Base-by-base conservation (phyloP, 2,888 invertebrate genomes). In the Drosophila subsilvestris region DNA sequence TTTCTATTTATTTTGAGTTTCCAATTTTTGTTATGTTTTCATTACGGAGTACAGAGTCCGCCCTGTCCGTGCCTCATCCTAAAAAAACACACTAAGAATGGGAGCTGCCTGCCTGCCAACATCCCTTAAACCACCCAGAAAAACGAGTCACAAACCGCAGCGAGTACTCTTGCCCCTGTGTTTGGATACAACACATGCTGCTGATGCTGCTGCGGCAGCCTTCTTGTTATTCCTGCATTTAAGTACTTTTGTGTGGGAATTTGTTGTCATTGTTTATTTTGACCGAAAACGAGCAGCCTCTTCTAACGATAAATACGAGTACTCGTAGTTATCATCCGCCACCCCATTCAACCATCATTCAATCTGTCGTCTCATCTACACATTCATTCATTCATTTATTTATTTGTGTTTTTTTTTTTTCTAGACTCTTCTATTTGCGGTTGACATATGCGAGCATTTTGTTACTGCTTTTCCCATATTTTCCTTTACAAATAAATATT, bases 211-310 rank as follows among this genome's bases (percentile, higher is more conserved):
- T 66, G 66, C 49, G 62, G 63, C 47, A 51, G 58, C 25, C 5
- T 6, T 10, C 37, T 47, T 65, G 76, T 54, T 80, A 59, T 66
- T 80, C 32, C 61, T 81, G 81, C 80, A 83, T 82, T 76, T 83
- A 69, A 82, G 82, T 80, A 88, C 82, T 82, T 86, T 86, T 37
- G 14, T 88, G 86, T 86, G 74, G 76, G 88, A 82, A 75, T 80
- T 50, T 74, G 53, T 74, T 74, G 84, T 88, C 87, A 88, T 84
- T 83, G 87, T 83, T 88, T 88, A 83, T 83, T 83, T 88, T 80
- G 48, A 49, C 67, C 72, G 71, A 78, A 75, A 25, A 80, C 67
- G 88, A 70, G 69, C 58, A 48, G 56, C 37, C 55, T 50, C 74
- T 43, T 48, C 43, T 45, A 54, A 44, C 63, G 56, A 56, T 47